Conservation (phyloP, 2,113 vertebrate species). For the Rattus rattus region DNA sequence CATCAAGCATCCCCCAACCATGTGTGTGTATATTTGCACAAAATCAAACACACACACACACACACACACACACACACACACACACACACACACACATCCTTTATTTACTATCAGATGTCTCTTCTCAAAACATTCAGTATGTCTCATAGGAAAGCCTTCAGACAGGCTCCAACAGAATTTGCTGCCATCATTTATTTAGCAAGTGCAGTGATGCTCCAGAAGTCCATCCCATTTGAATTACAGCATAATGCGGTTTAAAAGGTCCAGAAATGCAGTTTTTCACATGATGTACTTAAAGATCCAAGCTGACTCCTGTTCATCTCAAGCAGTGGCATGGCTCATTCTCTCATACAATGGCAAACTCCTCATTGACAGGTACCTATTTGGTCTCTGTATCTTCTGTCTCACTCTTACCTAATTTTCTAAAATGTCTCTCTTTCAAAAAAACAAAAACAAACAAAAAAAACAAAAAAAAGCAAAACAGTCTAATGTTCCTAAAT, state of each 20-base stretch:
- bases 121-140: not conserved
- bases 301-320: not conserved
- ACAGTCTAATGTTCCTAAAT: not conserved
- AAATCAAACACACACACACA: not conserved
- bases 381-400: not conserved
- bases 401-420: not conserved
- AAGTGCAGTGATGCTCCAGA: not conserved
- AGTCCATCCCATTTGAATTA: not conserved
- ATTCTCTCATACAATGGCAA: not conserved
- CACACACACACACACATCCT: not conserved
- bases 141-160: not conserved
- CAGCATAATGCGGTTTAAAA: not conserved
- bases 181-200: not conserved
- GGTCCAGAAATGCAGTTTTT: not conserved
- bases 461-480: no score
- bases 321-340: fast-evolving
- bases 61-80: not conserved
- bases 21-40: not conserved
- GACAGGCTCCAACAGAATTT: conserved; percentile 2
- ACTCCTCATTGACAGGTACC: not conserved
- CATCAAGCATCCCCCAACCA: not conserved
- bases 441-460: not conserved
- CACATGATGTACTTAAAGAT: not conserved
- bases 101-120: not conserved
- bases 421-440: conserved; percentile 1